Evolutionary conservation across 2,797 vertebrate genomes (phyloP).

Genomic region (Cuculus canorus): DNA sequence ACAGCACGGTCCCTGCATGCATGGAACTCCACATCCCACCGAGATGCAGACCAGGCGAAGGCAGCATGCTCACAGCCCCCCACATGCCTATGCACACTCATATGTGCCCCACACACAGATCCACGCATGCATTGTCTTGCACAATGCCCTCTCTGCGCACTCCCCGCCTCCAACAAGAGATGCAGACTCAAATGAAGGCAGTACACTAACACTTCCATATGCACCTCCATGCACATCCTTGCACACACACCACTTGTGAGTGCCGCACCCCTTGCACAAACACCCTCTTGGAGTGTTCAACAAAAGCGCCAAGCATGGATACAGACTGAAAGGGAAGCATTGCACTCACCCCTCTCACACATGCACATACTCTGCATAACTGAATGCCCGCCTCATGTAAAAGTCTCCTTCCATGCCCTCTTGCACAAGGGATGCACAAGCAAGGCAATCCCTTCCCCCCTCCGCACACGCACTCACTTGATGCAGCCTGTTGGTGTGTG

Average conservation of each 20-base stretch:
- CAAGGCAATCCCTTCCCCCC: rapidly evolving
- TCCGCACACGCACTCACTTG: rapidly evolving
- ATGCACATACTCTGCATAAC: background rate
- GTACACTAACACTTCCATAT: rapidly evolving
- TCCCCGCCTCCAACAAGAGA: rapidly evolving
- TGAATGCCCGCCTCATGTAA: rapidly evolving
- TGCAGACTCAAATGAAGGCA: background rate
- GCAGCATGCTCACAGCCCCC: background rate
- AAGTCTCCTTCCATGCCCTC: background rate
- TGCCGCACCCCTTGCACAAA: rapidly evolving
- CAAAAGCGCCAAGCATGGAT: rapidly evolving
- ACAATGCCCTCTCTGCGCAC: rapidly evolving
- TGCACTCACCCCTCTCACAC: rapidly evolving
- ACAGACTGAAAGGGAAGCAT: rapidly evolving
- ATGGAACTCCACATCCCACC: too few species aligned
- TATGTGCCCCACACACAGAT: rapidly evolving
- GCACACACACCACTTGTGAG: background rate
- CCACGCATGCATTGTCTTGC: rapidly evolving
- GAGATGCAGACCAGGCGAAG: background rate
- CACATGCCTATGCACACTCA: rapidly evolving
- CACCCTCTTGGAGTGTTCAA: rapidly evolving
- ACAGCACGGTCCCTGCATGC: background rate
- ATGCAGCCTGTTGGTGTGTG: background rate
- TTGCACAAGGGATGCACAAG: background rate
- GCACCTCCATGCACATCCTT: rapidly evolving